Base-by-base conservation (phyloP, 2,888 invertebrate species). In the Drosophila phalerata region DNA sequence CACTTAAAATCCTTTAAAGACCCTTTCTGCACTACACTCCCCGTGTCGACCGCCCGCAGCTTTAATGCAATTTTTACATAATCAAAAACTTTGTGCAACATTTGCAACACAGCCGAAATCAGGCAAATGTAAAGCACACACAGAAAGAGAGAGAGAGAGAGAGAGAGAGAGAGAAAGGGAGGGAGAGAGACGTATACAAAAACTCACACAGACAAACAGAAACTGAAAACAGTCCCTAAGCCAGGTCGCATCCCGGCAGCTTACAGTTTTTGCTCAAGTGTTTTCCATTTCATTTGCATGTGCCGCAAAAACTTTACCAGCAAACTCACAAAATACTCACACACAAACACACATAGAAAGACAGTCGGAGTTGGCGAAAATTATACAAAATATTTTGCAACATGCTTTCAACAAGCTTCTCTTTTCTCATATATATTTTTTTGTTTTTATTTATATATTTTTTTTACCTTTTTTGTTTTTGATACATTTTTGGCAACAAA, bases 271-370 rank as follows among this genome's bases (percentile, higher is more conserved):
- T 85, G 47, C 73, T 73, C 68, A 84, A 84, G 89, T 84, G 81
- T 87, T 84, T 84, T 85, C 89, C 88, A 89, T 85, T 85, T 85
- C 88, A 89, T 89, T 85, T 89, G 73, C 85, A 87, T 85, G 82
- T 47, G 76, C 73, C 87, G 69, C 82, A 72, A 77, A 80, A 81
- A 84, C 71, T 83, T 85, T 76, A 60, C 64, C 79, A 62, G 61
- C 82, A 74, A 61, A 68, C 67, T 82, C 48, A 85, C 43, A 60
- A 37, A 47, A 19, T 13, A 56, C 38, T 60, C 60, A 69, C 38
- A 34, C 2, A 42, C 8, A 45, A 10, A 49, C 17, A 47, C 13
- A 67, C n/a, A 47, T 5, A 60, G 19, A 43, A 22, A 77, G 6
- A 55, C 51, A 65, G 57, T 22, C 40, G 69, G 75, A 76, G 76